Percentiles rank a stretch among this genome's conserved stretches.
phyloP scores from a whole-genome alignment of 2,888 invertebrate genomes.

The Meiosimyza decipiens region DNA sequence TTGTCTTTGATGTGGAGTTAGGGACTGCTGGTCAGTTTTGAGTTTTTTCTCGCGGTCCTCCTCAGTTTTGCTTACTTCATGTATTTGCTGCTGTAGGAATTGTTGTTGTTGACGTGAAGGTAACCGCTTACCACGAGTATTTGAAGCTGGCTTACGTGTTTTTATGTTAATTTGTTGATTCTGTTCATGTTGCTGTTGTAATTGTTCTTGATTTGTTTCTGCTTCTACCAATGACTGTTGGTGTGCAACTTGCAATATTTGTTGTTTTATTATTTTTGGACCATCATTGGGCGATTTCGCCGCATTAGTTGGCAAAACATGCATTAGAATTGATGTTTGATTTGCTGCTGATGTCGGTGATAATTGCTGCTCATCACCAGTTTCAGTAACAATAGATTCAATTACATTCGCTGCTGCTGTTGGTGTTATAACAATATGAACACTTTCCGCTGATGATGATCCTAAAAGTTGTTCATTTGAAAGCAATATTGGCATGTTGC shows the following conservation, averaged over 20 bases:
- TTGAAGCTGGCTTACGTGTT: slow-evolving; percentile 26
- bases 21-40: slow-evolving; percentile 37
- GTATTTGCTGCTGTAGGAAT: slow-evolving; percentile 27
- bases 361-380: slow-evolving; percentile 34
- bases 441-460: slow-evolving; percentile 66
- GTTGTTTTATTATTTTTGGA: slow-evolving; percentile 40
- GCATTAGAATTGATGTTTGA: slow-evolving; percentile 17
- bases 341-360: slow-evolving; percentile 35
- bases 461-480: slow-evolving; percentile 72
- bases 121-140: slow-evolving; percentile 37
- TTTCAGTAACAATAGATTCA: slow-evolving; percentile 11
- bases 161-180: slow-evolving; percentile 17
- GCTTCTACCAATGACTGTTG: not conserved
- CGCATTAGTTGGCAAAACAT: slow-evolving; percentile 8
- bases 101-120: slow-evolving; percentile 7
- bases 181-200: slow-evolving; percentile 21
- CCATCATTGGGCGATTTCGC: slow-evolving; percentile 31
- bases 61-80: not conserved
- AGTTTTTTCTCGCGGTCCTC: slow-evolving; percentile 13
- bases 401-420: slow-evolving; percentile 9
- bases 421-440: slow-evolving; percentile 72
- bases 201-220: not conserved
- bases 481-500: slow-evolving; percentile 81
- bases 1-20: slow-evolving; percentile 39
- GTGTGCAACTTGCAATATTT: slow-evolving; percentile 37